These are phyloP conservation scores for Acrobasis consociella DNA, from an alignment of 2,888 invertebrate genomes.

Conservation along the genomic window DNA sequence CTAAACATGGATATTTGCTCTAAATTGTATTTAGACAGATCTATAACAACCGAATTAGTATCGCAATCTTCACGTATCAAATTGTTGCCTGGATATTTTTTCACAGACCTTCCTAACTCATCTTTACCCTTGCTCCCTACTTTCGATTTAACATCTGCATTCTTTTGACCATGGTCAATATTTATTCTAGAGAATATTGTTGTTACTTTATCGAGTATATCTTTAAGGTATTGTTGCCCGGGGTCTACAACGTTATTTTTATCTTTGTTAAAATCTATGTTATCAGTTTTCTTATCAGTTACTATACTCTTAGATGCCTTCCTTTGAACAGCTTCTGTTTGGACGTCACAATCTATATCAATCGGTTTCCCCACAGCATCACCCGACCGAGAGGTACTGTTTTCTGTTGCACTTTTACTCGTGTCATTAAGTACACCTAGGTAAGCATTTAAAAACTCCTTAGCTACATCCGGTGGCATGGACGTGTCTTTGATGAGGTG, in stretches of 20 bases:
- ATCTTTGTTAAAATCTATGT: constrained; percentile 27
- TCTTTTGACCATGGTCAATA: constrained; percentile 34
- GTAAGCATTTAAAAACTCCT: constrained; percentile 61
- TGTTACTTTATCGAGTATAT: constrained; percentile 61
- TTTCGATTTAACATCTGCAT: constrained; percentile 30
- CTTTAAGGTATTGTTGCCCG: constrained; percentile 56
- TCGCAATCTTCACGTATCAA: constrained; percentile 43
- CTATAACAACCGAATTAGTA: constrained; percentile 55
- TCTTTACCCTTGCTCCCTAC: constrained; percentile 34
- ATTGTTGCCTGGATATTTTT: constrained; percentile 39
- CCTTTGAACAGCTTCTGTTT: constrained; percentile 54
- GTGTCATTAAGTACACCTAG: constrained; percentile 53
- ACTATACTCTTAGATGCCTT: constrained; percentile 55
- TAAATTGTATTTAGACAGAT: constrained; percentile 60
- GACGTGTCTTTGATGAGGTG: constrained; percentile 59
- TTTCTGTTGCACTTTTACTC: constrained; percentile 37
- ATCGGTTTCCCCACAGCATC: constrained; percentile 29
- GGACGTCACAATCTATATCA: constrained; percentile 46
- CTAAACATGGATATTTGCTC: constrained; percentile 55
- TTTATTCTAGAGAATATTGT: constrained; percentile 51
- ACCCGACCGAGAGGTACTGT: constrained; percentile 46
- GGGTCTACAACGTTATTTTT: constrained; percentile 40
- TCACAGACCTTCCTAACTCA: constrained; percentile 39
- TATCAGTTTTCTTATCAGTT: constrained; percentile 36
- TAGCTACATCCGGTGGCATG: constrained; percentile 56